Percentiles rank a stretch among this genome's conserved stretches.
Conservation (phyloP, 2,797 vertebrate genomes). For the Columba guinea region DNA sequence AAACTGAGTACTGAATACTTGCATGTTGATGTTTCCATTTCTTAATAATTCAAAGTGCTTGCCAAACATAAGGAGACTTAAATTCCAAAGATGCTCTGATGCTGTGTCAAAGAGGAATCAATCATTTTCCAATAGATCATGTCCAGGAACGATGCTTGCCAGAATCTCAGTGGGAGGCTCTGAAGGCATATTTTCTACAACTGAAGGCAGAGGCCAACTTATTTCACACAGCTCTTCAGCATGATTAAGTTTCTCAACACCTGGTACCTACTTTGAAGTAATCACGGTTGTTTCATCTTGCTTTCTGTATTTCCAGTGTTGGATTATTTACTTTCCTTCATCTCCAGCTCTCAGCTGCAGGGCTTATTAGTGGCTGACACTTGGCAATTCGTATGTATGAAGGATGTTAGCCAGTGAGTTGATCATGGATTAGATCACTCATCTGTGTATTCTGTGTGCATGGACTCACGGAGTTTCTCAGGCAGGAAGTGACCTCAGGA, state of each 20-base stretch:
- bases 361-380: not conserved
- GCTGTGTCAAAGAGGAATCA: not conserved
- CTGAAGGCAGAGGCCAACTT: not conserved
- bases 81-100: conserved; percentile 7
- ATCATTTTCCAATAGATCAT: conserved; percentile 1
- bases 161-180: not conserved
- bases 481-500: not conserved
- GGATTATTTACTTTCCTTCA: not conserved
- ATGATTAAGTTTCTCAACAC: not conserved
- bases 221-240: not conserved
- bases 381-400: not conserved
- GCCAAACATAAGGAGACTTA: conserved; percentile 27
- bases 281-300: not conserved
- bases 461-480: not conserved
- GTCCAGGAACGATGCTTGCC: not conserved
- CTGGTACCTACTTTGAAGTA: not conserved
- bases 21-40: conserved; percentile 14
- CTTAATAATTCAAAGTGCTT: not conserved
- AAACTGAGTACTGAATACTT: not conserved
- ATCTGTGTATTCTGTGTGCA: not conserved
- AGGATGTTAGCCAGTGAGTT: not conserved
- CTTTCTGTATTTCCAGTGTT: not conserved
- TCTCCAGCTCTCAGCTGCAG: not conserved
- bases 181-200: not conserved
- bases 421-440: not conserved